Evolutionary conservation across 2,888 invertebrate species (phyloP).

Genomic region (Thalpophila matura): DNA sequence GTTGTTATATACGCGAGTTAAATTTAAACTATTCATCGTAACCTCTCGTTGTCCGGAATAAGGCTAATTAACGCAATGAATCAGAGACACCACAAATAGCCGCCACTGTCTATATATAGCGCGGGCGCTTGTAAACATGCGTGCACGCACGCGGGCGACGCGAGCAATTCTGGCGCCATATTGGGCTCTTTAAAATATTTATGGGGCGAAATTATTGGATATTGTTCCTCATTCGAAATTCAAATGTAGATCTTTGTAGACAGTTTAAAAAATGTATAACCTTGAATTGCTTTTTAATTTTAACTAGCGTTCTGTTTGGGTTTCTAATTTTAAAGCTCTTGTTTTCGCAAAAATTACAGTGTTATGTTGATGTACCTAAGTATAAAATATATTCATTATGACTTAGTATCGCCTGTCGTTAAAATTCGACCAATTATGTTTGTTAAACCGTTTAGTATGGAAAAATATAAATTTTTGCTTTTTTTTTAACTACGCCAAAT

Average conservation of each 20-base stretch:
- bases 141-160: conserved; percentile 58
- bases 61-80: conserved; percentile 63
- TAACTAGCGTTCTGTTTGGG: background rate
- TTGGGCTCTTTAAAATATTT: conserved; percentile 53
- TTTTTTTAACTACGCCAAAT: too few species aligned
- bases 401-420: too few species aligned
- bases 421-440: too few species aligned
- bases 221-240: conserved; percentile 36
- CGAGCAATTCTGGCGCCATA: conserved; percentile 60
- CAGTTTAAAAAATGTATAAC: background rate
- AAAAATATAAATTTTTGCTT: too few species aligned
- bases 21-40: conserved; percentile 44
- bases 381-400: too few species aligned
- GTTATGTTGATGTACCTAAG: too few species aligned
- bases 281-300: conserved; percentile 6
- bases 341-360: too few species aligned
- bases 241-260: conserved; percentile 9
- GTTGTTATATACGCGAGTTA: conserved; percentile 34
- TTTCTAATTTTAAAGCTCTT: too few species aligned
- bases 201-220: conserved; percentile 31
- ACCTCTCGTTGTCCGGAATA: conserved; percentile 44
- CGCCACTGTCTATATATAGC: conserved; percentile 58
- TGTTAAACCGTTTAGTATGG: too few species aligned
- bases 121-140: conserved; percentile 64
- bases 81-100: conserved; percentile 63